Evolutionary conservation across 2,113 vertebrate genomes (phyloP).

Genomic region (Heterochromis multidens): DNA sequence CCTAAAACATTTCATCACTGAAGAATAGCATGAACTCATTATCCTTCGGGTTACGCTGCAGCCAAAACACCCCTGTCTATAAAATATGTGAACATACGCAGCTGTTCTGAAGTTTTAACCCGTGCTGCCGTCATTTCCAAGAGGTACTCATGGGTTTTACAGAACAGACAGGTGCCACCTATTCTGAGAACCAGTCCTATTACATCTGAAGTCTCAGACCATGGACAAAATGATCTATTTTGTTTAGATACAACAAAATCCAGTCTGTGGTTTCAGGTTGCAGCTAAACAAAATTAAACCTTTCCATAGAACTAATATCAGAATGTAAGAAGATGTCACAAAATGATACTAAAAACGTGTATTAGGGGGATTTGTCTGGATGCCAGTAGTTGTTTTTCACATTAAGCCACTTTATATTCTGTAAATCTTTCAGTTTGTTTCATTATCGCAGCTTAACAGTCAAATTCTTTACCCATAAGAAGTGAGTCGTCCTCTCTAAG

Average conservation of each 20-base stretch:
- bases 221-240: neutral
- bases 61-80: conserved; percentile 34
- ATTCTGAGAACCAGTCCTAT: neutral
- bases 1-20: neutral
- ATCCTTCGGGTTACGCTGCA: neutral
- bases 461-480: conserved; percentile 49
- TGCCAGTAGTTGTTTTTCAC: neutral
- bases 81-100: conserved; percentile 40
- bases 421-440: conserved; percentile 48
- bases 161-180: conserved; percentile 34
- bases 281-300: neutral
- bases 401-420: conserved; percentile 33
- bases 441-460: conserved; percentile 22
- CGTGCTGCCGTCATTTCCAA: conserved; percentile 11
- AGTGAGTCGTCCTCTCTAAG: conserved; percentile 42
- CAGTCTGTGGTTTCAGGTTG: neutral
- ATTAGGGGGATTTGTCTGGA: neutral
- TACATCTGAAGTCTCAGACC: neutral
- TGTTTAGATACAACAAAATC: neutral
- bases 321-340: neutral
- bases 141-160: neutral
- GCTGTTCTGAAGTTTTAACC: conserved; percentile 33
- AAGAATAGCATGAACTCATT: neutral
- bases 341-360: neutral
- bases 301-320: neutral